A percentile compares a stretch with the other conserved stretches of the same genome.
phyloP scores from a whole-genome alignment of 2,888 invertebrate species.

The Pterostichus niger region DNA sequence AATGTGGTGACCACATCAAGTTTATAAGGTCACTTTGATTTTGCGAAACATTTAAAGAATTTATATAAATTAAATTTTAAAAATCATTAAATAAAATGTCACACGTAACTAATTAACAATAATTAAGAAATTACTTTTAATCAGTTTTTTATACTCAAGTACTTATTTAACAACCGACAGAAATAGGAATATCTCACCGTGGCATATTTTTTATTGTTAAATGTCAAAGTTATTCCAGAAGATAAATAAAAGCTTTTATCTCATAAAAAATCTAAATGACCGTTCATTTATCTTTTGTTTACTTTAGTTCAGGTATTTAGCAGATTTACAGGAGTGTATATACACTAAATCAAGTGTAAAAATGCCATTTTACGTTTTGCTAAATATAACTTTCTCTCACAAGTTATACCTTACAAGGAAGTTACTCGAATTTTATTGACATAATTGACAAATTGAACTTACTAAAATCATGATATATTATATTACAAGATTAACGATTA shows the following conservation, averaged over 20 bases:
- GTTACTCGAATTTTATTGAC: conserved; percentile 11
- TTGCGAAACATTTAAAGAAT: too few species aligned
- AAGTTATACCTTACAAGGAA: conserved; percentile 1
- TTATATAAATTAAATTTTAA: too few species aligned
- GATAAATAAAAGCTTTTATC: conserved; percentile 13
- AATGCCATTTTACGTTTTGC: conserved; percentile 7
- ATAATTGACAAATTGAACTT: neutral
- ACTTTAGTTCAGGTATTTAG: conserved; percentile 34
- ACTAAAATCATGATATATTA: neutral
- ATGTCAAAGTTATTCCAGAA: conserved; percentile 38
- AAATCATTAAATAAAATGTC: conserved; percentile 11
- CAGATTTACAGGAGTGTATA: neutral
- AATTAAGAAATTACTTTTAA: neutral
- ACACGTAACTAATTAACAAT: conserved; percentile 6
- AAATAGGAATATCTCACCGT: conserved; percentile 1
- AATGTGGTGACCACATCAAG: too few species aligned
- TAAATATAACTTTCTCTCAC: conserved; percentile 16
- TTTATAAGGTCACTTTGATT: too few species aligned
- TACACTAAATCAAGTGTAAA: conserved; percentile 7
- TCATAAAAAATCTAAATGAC: conserved; percentile 25
- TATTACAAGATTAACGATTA: neutral
- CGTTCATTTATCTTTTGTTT: conserved; percentile 37
- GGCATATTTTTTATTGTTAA: conserved; percentile 22
- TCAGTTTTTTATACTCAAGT: too few species aligned
- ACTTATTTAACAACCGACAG: too few species aligned